Evolutionary conservation across 2,113 vertebrate genomes (phyloP).

Genomic region (Melanostigma gelatinosum): DNA sequence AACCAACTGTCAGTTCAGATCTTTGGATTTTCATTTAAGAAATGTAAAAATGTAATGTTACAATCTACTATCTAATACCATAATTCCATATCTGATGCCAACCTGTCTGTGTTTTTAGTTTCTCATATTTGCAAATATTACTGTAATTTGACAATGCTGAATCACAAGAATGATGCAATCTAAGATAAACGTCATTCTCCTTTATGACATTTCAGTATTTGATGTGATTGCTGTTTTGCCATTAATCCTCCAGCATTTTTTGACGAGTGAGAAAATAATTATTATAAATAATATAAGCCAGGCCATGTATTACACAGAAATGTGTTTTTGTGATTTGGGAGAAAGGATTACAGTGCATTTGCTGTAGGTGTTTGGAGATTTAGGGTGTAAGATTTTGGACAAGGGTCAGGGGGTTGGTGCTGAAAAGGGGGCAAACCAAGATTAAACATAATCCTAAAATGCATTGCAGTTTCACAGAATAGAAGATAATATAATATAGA

Average conservation of each 20-base stretch:
- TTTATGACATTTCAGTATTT: slow-evolving; percentile 13
- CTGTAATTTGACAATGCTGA: not conserved
- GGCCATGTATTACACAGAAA: slow-evolving; percentile 10
- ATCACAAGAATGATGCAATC: not conserved
- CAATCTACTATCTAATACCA: not conserved
- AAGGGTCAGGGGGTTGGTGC: slow-evolving; percentile 49
- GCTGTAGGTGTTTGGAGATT: slow-evolving; percentile 51
- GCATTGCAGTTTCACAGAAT: slow-evolving; percentile 28
- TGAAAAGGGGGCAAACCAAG: slow-evolving; percentile 61
- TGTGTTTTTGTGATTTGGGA: slow-evolving; percentile 18
- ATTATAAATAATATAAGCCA: not conserved
- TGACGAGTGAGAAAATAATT: not conserved
- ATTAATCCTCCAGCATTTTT: not conserved
- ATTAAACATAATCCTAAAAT: slow-evolving; percentile 74
- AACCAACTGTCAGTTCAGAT: not conserved
- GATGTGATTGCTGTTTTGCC: not conserved
- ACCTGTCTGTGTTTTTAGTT: not conserved
- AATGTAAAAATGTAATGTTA: not conserved
- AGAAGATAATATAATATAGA: slow-evolving; percentile 30
- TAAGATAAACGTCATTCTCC: not conserved
- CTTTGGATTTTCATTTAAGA: not conserved
- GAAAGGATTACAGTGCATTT: slow-evolving; percentile 49
- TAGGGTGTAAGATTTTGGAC: slow-evolving; percentile 57
- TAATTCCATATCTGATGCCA: not conserved
- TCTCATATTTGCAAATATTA: not conserved